phyloP scores from a whole-genome alignment of 2,888 invertebrate species.

The Chymomyza amoena region DNA sequence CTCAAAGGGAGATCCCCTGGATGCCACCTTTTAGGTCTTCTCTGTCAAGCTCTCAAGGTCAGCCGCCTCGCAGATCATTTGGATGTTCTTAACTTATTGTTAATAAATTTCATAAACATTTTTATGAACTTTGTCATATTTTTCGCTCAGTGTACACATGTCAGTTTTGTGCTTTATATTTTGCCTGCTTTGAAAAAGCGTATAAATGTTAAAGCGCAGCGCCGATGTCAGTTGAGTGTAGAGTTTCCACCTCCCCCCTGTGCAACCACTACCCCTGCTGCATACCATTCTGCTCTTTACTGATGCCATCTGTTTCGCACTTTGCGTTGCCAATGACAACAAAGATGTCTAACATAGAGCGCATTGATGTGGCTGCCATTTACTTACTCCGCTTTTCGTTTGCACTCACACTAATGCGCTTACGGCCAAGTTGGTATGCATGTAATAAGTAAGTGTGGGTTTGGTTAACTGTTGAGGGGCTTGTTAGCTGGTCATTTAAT shows the following conservation, averaged over 20 bases:
- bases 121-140: neutral
- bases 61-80: too few relatives aligned
- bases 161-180: constrained; percentile 33
- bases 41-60: too few relatives aligned
- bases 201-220: constrained; percentile 52
- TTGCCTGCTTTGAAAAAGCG: constrained; percentile 48
- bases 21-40: too few relatives aligned
- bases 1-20: too few relatives aligned
- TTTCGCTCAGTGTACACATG: neutral
- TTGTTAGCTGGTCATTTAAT: constrained; percentile 43
- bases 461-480: constrained; percentile 2
- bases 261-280: neutral
- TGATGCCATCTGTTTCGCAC: neutral
- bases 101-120: too few relatives aligned
- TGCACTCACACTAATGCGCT: neutral
- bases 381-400: neutral
- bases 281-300: neutral
- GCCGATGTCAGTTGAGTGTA: neutral
- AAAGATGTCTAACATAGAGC: neutral
- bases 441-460: neutral
- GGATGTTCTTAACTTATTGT: too few relatives aligned
- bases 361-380: constrained; percentile 4
- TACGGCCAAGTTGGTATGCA: constrained; percentile 1
- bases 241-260: too few relatives aligned
- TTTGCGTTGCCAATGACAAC: constrained; percentile 8